Evolutionary conservation across 2,888 invertebrate species (phyloP).

Genomic region (Xylocampa areola): DNA sequence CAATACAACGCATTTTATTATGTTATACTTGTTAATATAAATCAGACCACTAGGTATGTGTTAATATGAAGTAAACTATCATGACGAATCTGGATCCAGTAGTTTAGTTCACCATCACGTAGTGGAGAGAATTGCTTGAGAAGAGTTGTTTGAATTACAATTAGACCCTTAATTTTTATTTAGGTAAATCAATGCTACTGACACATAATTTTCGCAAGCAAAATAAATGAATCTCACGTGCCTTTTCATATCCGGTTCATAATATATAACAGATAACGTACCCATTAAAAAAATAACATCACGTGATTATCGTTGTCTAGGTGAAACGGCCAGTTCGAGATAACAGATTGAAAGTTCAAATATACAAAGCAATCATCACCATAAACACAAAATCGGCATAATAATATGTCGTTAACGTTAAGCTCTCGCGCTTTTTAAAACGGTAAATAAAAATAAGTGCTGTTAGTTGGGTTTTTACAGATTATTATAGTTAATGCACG

Average conservation of each 20-base stretch:
- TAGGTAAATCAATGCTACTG: no score
- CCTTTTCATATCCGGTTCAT: slow-evolving; percentile 20
- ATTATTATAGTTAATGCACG: slow-evolving; percentile 17
- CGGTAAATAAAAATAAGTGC: slow-evolving; percentile 28
- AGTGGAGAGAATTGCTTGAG: no score
- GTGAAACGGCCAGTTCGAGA: slow-evolving; percentile 25
- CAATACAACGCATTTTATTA: no score
- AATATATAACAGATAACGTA: slow-evolving; percentile 5
- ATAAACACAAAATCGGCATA: slow-evolving; percentile 14
- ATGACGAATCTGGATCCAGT: no score
- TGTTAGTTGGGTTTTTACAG: slow-evolving; percentile 19
- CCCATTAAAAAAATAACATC: slow-evolving; percentile 32
- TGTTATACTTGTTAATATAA: no score
- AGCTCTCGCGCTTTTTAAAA: slow-evolving; percentile 6
- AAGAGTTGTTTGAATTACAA: no score
- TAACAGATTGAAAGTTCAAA: slow-evolving; percentile 17
- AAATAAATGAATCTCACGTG: slow-evolving; percentile 13
- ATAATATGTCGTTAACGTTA: slow-evolving; percentile 1
- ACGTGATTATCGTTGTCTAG: slow-evolving; percentile 26
- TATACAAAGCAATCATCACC: slow-evolving; percentile 9
- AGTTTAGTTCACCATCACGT: no score
- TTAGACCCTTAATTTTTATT: no score
- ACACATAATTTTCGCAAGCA: no score
- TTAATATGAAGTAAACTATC: no score
- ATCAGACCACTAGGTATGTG: no score